Percentiles rank a stretch among this genome's conserved stretches.
phyloP scores from a whole-genome alignment of 1,140 invertebrate species.

The Melipona quadrifasciata region DNA sequence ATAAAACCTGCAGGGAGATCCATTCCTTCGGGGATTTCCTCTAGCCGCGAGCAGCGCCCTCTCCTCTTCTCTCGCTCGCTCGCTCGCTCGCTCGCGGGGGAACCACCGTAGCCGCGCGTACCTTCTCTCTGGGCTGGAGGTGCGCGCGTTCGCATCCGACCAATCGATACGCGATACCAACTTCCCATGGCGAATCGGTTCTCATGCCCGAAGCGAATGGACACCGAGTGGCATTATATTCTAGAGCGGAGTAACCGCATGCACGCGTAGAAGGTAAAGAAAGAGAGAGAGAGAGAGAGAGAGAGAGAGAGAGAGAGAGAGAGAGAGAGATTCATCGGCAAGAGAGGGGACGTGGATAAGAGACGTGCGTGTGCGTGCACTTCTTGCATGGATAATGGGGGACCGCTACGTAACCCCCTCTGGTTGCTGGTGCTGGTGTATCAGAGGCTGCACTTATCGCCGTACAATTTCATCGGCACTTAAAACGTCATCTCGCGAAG shows the following conservation, averaged over 20 bases:
- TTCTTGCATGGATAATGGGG: conserved; percentile 43
- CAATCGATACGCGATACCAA: conserved; percentile 66
- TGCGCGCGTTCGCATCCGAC: neutral
- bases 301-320: too few species aligned
- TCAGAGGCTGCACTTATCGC: conserved; percentile 65
- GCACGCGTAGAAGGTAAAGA: conserved; percentile 45
- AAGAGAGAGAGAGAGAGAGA: too few species aligned
- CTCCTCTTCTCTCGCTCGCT: neutral
- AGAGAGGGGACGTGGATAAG: conserved; percentile 18
- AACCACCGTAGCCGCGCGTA: neutral
- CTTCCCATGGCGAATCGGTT: conserved; percentile 69
- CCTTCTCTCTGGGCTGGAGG: neutral
- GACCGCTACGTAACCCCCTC: conserved; percentile 37
- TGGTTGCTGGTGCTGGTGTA: conserved; percentile 14
- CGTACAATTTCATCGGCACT: conserved; percentile 73
- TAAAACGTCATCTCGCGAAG: conserved; percentile 71
- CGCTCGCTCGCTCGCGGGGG: neutral
- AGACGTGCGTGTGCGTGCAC: conserved; percentile 12
- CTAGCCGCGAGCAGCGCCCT: conserved; percentile 28
- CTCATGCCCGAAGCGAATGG: conserved; percentile 48
- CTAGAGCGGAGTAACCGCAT: conserved; percentile 55
- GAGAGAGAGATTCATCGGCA: neutral
- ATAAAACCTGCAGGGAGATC: conserved; percentile 65
- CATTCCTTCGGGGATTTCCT: conserved; percentile 62
- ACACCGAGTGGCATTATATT: conserved; percentile 69